phyloP scores from a whole-genome alignment of 2,113 vertebrate genomes.

The Candoia aspera region DNA sequence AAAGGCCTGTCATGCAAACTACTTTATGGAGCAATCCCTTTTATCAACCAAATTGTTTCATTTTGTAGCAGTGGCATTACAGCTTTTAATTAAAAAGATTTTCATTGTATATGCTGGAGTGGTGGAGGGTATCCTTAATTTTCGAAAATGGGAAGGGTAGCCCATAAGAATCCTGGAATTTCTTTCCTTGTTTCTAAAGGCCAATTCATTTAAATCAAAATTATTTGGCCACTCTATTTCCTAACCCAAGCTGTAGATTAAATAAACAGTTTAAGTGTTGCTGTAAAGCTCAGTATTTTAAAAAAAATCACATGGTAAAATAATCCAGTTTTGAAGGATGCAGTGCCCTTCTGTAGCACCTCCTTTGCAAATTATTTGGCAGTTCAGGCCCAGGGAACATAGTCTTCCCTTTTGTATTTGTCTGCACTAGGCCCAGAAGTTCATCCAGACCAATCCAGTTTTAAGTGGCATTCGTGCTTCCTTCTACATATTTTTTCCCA shows the following conservation, averaged over 20 bases:
- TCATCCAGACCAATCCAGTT: not conserved
- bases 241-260: not conserved
- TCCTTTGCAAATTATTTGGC: not conserved
- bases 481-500: not conserved
- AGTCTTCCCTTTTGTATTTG: not conserved
- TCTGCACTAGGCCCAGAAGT: not conserved
- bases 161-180: not conserved
- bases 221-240: not conserved
- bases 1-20: not conserved
- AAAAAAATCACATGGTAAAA: not conserved
- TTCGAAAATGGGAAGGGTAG: not conserved
- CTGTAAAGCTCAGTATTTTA: not conserved
- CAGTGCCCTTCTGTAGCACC: not conserved
- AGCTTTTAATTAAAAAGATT: not conserved
- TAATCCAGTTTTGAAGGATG: not conserved
- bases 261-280: not conserved
- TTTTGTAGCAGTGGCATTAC: not conserved
- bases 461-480: not conserved
- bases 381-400: not conserved
- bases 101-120: not conserved
- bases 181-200: not conserved
- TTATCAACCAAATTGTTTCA: not conserved
- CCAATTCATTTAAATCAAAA: not conserved
- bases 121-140: not conserved
- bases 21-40: not conserved